Base-by-base conservation (phyloP, 2,888 invertebrate genomes). In the Heliconius ismenius region DNA sequence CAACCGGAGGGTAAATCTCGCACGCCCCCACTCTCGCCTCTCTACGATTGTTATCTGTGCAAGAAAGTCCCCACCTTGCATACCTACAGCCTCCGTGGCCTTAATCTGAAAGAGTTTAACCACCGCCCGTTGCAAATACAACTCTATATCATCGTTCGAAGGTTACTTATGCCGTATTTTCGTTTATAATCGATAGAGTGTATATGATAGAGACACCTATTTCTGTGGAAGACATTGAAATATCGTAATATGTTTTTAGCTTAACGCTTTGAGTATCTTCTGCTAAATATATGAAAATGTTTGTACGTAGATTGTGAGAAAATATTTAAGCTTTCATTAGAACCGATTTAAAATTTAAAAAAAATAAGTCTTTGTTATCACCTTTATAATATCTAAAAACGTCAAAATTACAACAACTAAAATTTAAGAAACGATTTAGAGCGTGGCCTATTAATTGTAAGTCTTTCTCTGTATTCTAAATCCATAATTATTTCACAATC, bases 61-160 rank as follows among this genome's bases (percentile, higher is more conserved):
- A 86, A 87, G 89, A 92, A 92, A 91, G 88, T 89, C 92, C 89
- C 89, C 90, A 91, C 90, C 90, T 89, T 87, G 87, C 87, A 83
- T 88, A 88, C 88, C 88, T 87, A 88, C 88, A 88, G 86, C 86
- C 88, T 90, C 87, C 85, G 84, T 84, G 81, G 81, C 84, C 84
- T 86, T 91, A 89, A 90, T 89, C 91, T 90, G 87, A 92, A 93
- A 92, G 92, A 93, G 92, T 92, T 92, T 84, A 89, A 89, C 85
- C 83, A 86, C 81, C 79, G 78, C 39, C 73, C 78, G 77, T 81
- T 80, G 83, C 78, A 87, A 87, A 85, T 79, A 78, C 81, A 82
- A 84, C 89, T 83, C 83, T 88, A 86, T 84, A 73, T 82, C 75
- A 26, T 73, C n/a, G n/a, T 10, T 68, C 58, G 81, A 84, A 81